Evolutionary conservation across 2,113 vertebrate genomes (phyloP).

Genomic region (Etheostoma spectabile): DNA sequence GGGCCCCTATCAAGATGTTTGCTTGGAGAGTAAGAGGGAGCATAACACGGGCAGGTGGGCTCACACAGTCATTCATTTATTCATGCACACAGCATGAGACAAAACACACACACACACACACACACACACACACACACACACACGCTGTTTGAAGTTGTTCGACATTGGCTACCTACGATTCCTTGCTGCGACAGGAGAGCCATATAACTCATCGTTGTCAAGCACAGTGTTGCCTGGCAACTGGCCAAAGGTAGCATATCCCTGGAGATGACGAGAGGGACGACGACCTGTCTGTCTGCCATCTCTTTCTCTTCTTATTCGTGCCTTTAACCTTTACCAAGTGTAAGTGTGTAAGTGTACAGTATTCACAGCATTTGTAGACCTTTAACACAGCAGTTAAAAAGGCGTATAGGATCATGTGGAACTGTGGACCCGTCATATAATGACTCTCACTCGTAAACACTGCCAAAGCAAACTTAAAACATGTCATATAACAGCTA

Average conservation of each 20-base stretch:
- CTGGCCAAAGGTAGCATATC: constrained; percentile 71
- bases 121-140: constrained; percentile 1
- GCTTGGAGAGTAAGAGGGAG: constrained; percentile 48
- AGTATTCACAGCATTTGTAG: not conserved
- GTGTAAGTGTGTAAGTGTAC: too few relatives aligned
- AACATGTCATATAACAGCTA: not conserved
- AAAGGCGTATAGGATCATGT: not conserved
- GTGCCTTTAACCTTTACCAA: not conserved
- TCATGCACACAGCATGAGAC: constrained; percentile 46
- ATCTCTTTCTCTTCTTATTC: not conserved
- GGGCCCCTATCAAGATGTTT: constrained; percentile 55
- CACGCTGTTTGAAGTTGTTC: constrained; percentile 15
- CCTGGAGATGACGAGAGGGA: constrained; percentile 13
- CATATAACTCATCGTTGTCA: constrained; percentile 62
- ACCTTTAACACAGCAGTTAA: not conserved
- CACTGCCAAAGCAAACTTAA: not conserved
- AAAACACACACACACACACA: constrained; percentile 18
- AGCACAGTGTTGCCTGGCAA: constrained; percentile 82
- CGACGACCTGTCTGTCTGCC: constrained; percentile 10
- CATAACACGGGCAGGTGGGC: constrained; percentile 45
- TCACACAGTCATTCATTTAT: constrained; percentile 41
- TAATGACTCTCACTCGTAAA: not conserved
- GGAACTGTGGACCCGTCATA: not conserved
- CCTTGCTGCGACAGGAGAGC: constrained; percentile 37
- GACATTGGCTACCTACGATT: constrained; percentile 31